These are phyloP conservation scores for Nemurella pictetii DNA, from an alignment of 2,888 invertebrate genomes.

Conservation along the genomic window DNA sequence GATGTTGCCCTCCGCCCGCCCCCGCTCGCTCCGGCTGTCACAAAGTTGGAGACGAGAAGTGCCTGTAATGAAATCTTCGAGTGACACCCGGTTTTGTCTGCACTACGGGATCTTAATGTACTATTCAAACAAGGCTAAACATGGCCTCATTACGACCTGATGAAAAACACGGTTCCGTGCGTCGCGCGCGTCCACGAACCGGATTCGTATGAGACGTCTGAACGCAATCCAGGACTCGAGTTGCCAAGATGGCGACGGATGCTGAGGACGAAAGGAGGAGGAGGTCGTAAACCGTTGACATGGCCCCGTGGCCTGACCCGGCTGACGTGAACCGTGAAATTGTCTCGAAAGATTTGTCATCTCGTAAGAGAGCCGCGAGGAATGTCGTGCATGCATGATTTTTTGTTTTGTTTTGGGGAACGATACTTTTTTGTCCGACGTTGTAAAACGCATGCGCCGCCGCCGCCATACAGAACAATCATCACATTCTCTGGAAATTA, in stretches of 20 bases:
- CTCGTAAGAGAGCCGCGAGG: conserved; percentile 7
- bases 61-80: conserved; percentile 38
- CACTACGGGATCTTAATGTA: conserved; percentile 15
- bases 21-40: not conserved
- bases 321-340: not conserved
- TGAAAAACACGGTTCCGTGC: not conserved
- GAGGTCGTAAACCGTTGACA: not conserved
- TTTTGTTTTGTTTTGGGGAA: not conserved
- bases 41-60: conserved; percentile 5
- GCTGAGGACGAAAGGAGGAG: not conserved
- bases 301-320: conserved; percentile 1
- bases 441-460: not conserved
- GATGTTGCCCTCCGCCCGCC: conserved; percentile 1
- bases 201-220: not conserved
- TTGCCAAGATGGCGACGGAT: not conserved
- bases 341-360: conserved; percentile 24
- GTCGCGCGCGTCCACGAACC: not conserved
- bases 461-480: not conserved
- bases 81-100: conserved; percentile 31
- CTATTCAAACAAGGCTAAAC: conserved; percentile 20
- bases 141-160: conserved; percentile 22
- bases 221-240: not conserved
- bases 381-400: not conserved
- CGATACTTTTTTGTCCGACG: not conserved
- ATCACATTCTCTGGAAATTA: not conserved